phyloP scores from a whole-genome alignment of 1,140 invertebrate genomes.

The Dendroctonus valens region DNA sequence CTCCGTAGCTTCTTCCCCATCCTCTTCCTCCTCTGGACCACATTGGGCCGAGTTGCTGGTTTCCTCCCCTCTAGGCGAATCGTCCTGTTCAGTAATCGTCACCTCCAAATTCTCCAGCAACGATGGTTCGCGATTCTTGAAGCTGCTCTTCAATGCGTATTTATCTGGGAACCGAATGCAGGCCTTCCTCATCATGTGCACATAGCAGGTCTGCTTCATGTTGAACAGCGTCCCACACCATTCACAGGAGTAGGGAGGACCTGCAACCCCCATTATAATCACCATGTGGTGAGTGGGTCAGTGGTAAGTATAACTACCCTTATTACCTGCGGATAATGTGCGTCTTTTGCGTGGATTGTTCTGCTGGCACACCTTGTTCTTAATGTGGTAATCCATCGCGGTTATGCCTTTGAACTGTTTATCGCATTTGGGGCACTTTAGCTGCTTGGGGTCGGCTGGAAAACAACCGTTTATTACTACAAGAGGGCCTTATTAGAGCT shows the following conservation, averaged over 20 bases:
- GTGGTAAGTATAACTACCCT: not conserved
- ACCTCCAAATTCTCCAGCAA: conserved; percentile 4
- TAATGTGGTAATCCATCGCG: conserved; percentile 26
- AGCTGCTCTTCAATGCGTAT: conserved; percentile 17
- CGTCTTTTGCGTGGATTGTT: conserved; percentile 1
- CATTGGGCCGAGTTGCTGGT: too few species aligned
- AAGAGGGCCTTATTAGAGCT: too few species aligned
- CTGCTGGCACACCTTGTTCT: conserved; percentile 26
- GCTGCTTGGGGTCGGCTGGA: conserved; percentile 14
- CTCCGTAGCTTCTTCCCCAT: too few species aligned
- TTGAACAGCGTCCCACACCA: conserved; percentile 20
- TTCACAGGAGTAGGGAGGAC: conserved; percentile 16
- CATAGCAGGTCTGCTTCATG: conserved; percentile 27
- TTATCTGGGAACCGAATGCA: conserved; percentile 21
- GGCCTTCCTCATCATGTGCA: conserved; percentile 24
- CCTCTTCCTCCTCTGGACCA: too few species aligned
- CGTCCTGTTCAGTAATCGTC: not conserved
- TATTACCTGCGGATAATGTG: not conserved
- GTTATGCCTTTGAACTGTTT: conserved; percentile 26
- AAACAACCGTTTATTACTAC: not conserved
- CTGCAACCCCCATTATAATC: not conserved
- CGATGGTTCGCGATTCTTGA: not conserved
- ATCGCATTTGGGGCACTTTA: conserved; percentile 16
- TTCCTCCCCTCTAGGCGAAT: too few species aligned
- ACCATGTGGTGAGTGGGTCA: not conserved